Conservation (phyloP, 2,113 vertebrate genomes). For the Sapayoa aenigma region DNA sequence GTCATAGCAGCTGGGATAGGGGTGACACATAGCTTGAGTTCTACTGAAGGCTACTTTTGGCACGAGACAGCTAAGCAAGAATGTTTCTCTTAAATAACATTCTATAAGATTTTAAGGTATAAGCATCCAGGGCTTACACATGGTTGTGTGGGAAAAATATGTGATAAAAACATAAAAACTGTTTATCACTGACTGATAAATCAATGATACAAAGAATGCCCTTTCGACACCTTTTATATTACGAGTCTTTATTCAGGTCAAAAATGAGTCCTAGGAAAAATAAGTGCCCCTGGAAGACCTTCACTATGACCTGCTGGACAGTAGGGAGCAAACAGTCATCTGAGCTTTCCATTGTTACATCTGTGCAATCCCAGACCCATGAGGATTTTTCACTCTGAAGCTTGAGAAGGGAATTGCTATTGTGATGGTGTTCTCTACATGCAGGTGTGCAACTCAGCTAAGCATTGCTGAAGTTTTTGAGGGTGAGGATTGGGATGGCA, state of each 20-base stretch:
- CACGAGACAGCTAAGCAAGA: not conserved
- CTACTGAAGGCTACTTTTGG: not conserved
- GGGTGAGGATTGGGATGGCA: not conserved
- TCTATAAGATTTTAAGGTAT: not conserved
- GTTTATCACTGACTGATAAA: not conserved
- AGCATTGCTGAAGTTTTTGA: not conserved
- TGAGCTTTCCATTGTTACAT: fast-evolving
- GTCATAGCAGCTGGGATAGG: not conserved
- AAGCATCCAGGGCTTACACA: not conserved
- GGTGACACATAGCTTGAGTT: not conserved
- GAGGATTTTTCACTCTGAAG: not conserved
- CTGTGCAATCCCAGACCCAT: not conserved
- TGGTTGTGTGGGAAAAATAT: not conserved
- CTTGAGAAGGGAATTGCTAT: not conserved
- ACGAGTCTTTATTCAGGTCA: not conserved
- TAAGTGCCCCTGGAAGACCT: not conserved
- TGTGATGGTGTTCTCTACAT: fast-evolving
- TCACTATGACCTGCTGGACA: not conserved
- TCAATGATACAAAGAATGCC: not conserved
- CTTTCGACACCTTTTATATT: not conserved
- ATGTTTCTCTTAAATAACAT: not conserved
- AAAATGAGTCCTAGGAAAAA: not conserved
- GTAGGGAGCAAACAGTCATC: not conserved
- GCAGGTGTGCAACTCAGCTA: fast-evolving
- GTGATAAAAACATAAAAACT: not conserved